Evolutionary conservation across 2,797 vertebrate species (phyloP).

Genomic region (Urocyon cinereoargenteus): DNA sequence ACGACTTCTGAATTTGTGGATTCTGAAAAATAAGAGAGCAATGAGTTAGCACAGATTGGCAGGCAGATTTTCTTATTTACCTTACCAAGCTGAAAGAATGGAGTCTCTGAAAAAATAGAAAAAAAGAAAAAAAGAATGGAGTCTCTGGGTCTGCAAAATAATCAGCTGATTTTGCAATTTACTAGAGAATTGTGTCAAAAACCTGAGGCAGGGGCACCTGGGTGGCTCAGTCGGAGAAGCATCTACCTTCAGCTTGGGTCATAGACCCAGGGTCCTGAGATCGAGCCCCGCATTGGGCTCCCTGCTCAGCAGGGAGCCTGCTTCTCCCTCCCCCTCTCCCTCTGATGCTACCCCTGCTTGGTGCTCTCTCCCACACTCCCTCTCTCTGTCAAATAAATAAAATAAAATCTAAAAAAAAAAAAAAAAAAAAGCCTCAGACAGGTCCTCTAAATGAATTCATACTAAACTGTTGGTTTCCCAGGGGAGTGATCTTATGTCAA

Average conservation of each 20-base stretch:
- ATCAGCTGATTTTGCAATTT: rapidly evolving
- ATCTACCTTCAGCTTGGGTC: not conserved
- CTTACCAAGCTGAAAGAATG: not conserved
- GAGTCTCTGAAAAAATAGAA: not conserved
- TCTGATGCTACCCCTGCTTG: not conserved
- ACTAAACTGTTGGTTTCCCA: not conserved
- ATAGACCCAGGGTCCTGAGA: not conserved
- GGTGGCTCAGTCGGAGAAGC: not conserved
- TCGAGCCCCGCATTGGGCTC: rapidly evolving
- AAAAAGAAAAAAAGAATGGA: not conserved
- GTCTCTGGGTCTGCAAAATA: not conserved
- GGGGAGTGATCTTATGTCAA: not conserved
- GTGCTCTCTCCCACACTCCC: too few species aligned
- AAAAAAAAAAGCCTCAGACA: not conserved
- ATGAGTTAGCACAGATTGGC: not conserved
- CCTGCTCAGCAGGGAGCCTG: not conserved
- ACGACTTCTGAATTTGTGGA: not conserved
- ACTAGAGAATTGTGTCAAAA: not conserved
- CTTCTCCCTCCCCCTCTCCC: not conserved
- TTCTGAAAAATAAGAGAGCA: conserved; percentile 57
- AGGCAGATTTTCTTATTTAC: not conserved
- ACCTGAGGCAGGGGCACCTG: not conserved
- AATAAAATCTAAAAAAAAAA: not conserved
- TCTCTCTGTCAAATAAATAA: not conserved
- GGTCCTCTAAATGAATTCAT: not conserved